Evolutionary conservation across 2,797 vertebrate genomes (phyloP), one percentile per base, ranked within the genome.

Genomic region (Melanotaenia trifasciata): DNA sequence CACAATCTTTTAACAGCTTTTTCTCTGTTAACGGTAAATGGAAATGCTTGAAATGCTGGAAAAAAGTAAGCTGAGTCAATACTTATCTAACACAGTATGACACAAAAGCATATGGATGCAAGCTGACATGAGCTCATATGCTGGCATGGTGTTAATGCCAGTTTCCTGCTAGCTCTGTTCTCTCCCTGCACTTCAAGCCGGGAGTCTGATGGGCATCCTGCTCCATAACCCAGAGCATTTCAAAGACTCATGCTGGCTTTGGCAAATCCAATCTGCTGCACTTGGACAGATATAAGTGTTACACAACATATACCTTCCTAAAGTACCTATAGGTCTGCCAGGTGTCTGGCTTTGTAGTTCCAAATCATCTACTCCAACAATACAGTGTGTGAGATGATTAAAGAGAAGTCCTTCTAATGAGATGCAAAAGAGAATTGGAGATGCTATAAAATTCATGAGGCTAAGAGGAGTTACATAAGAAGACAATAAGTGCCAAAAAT

Each of bases 231-330:
- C 36, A 50, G 35, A 79, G 28, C 64, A 7, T 75, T 66, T 70
- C 38, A 65, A 60, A 73, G 73, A 30, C 71, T 73, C 59, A 30
- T 3, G 54, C 70, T 76, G 80, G 64, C 76, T 69, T 59, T 11
- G 10, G 35, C 22, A n/a, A 14, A 57, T 58, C 57, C 65, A 47
- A 22, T 70, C 58, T 58, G 76, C 65, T 70, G 54, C 58, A 47
- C 32, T 62, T 56, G 28, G 40, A 61, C 64, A 69, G 59, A 50
- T 60, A 79, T n/a, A 43, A 45, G 40, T 30, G 20, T 84, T 71
- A 64, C 0, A 3, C 62, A 81, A 81, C 28, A 7, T 28, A 63
- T 1, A 76, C 11, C 56, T 60, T 70, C 26, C 1, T 16, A 51
- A 40, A 57, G 50, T 24, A 24, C 9, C n/a, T 30, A 45, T 20